Conservation (phyloP, 2,888 invertebrate species). For the Chrysina gloriosa region DNA sequence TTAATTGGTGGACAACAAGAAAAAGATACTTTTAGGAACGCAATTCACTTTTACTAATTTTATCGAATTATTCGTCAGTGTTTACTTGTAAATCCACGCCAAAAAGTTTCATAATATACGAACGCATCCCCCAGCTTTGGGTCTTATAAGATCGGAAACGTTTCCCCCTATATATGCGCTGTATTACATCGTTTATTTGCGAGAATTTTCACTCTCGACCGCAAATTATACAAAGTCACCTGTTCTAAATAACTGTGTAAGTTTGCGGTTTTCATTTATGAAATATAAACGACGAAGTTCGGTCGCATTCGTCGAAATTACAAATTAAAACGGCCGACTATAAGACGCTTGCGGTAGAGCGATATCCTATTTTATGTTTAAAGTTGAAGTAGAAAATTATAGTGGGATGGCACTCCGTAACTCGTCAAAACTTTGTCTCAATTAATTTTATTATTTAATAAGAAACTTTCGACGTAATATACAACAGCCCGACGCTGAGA, state of each 20-base stretch:
- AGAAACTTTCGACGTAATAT: constrained; percentile 52
- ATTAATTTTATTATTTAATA: constrained; percentile 57
- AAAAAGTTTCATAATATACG: no score
- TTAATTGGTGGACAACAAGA: constrained; percentile 1
- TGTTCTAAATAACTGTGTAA: no score
- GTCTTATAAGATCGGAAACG: no score
- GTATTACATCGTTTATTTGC: no score
- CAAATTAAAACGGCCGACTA: constrained; percentile 18
- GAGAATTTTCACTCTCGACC: no score
- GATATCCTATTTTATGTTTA: constrained; percentile 47
- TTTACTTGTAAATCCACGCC: no score
- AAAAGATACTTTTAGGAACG: not conserved
- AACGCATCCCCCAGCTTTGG: no score
- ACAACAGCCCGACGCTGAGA: constrained; percentile 43
- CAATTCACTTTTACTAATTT: no score
- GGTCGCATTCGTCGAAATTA: constrained; percentile 2
- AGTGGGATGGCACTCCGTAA: constrained; percentile 48
- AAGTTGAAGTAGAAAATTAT: constrained; percentile 49
- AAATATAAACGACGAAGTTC: not conserved
- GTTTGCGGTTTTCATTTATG: no score
- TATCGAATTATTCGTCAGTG: no score
- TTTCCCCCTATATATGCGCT: no score
- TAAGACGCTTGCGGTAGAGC: constrained; percentile 29
- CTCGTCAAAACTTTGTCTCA: constrained; percentile 53
- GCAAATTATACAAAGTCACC: no score